These are phyloP conservation scores for Oreortyx pictus DNA, from an alignment of 2,797 vertebrate species.

Conservation along the genomic window DNA sequence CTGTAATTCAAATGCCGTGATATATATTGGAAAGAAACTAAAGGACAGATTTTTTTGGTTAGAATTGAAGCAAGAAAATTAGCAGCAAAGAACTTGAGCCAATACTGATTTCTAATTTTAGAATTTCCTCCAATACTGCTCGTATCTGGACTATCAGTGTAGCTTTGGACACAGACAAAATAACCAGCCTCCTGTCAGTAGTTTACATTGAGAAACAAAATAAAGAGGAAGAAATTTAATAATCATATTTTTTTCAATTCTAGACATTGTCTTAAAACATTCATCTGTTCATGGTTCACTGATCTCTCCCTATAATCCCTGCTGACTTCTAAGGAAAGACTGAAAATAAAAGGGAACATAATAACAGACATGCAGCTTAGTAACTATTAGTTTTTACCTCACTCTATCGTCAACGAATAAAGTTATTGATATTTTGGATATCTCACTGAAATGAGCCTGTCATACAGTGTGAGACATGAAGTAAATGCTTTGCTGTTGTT, in stretches of 20 bases:
- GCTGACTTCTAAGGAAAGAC: neutral
- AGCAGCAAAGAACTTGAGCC: neutral
- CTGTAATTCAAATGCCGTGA: conserved; percentile 10
- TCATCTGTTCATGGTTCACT: neutral
- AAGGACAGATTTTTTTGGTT: conserved; percentile 21
- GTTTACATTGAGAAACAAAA: neutral
- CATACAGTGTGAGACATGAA: neutral
- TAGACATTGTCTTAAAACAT: neutral
- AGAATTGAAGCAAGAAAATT: conserved; percentile 8
- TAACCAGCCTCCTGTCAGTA: neutral
- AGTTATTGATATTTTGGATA: neutral
- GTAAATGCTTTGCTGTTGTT: neutral
- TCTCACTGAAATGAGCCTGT: neutral
- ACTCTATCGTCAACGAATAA: neutral
- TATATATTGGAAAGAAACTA: neutral
- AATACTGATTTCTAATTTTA: neutral
- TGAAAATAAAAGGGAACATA: conserved; percentile 5
- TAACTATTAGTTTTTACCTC: conserved; percentile 20
- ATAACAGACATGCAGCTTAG: neutral
- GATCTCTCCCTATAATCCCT: neutral
- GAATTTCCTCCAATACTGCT: neutral
- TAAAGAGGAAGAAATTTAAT: neutral
- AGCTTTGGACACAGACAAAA: neutral
- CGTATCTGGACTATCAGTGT: neutral
- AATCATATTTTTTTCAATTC: neutral